Evolutionary conservation across 2,888 invertebrate genomes (phyloP), one percentile per base, ranked within the genome.

Genomic region (Tuberolachnus salignus): DNA sequence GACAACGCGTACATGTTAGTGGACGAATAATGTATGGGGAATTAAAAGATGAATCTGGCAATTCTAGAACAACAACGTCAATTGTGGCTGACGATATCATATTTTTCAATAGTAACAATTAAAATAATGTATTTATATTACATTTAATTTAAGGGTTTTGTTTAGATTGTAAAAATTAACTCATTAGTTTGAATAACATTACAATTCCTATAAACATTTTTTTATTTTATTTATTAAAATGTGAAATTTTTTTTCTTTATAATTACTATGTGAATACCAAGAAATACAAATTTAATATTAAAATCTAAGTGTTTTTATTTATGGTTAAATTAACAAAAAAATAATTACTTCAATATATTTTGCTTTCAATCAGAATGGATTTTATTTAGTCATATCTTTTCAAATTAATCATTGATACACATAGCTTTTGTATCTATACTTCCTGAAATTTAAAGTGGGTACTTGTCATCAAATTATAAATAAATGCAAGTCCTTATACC

Each of bases 61-160:
- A 89, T 84, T 85, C 89, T 14, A 89, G 89, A 85, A 86, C 89
- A 16, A 91, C 92, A n/a, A 92, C 93, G 1, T 91, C 93, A 42
- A 89, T 96, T 72, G 90, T 94, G 83, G 95, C 95, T 13, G 94
- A 95, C 84, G 94, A 95, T 84, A 88, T 95, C 1, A 91, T 95
- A 84, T 94, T 94, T 85, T 92, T 94, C 86, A 78, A 78, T 51
- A n/a, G 59, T 34, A 78, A 61, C 16, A 78, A 51, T 59, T 42
- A 34, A 49, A 49, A 23, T 53, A 11, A n/a, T 16, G 34, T 3
- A 13, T 51, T 57, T 23, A 23, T 2, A 34, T 63, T 63, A 21
- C 51, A 51, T 53, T 63, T 23, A 23, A 53, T 73, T 73, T 51
- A 63, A 19, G 23, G 44, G n/a, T 14, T 66, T 53, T 21, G 34